Base-by-base conservation (phyloP, 2,113 vertebrate genomes). In the Chelonoidis abingdonii region DNA sequence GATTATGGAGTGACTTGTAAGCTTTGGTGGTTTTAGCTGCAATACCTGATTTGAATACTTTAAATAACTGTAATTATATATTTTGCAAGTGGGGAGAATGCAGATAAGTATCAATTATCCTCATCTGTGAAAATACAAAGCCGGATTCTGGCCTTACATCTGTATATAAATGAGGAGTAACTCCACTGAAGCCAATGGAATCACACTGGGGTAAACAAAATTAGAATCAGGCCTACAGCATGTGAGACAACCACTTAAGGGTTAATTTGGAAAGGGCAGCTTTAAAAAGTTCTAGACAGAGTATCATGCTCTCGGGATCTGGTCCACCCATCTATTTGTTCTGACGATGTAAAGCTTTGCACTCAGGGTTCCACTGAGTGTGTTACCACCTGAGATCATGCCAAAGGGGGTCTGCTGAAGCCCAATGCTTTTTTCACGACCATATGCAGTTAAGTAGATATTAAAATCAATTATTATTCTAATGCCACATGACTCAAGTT, bases 261-360 rank as follows among this genome's bases (percentile, higher is more conserved):
- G 35, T n/a, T 84, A 50, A 78, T 62, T 54, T 83, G 41, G 93
- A 97, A 95, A 93, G 9, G 1, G 84, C 92, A 93, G 49, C 50
- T 0, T 93, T 92, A 88, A 92, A 90, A 95, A 96, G 54, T 59
- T 95, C 84, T 97, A 95, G 96, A 94, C 94, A 96, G 8, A 83
- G 69, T 21, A 62, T 96, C 25, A 47, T 35, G 93, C 88, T 93
- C 96, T 94, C 90, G 90, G 93, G 93, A 89, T 80, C 35, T 35
- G 83, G 59, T 84, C 87, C 95, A 94, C n/a, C 80, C 17, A 86
- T 78, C 72, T 78, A 27, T 78, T 78, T 44, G 79, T 87, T 82
- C 87, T 88, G 83, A 94, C 93, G 90, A 95, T 95, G 93, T 0
- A 93, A 93, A 92, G 80, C 83, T 95, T 96, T 94, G 93, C 80